Conservation (phyloP, 1,140 invertebrate genomes). For the Neodiprion pinetum region DNA sequence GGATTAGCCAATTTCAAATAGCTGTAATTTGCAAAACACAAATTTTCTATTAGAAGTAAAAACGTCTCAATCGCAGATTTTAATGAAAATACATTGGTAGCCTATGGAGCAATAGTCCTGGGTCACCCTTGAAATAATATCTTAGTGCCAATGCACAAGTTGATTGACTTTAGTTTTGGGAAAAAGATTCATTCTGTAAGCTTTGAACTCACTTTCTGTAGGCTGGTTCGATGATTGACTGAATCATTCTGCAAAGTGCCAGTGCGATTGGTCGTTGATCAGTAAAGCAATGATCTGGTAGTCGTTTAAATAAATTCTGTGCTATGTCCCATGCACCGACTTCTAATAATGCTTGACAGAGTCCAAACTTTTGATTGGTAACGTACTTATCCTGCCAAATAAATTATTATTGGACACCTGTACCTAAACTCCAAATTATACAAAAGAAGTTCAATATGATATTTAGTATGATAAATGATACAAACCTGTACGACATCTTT, state of each 20-base stretch:
- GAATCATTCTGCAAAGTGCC: constrained; percentile 82
- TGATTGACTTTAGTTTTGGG: no score
- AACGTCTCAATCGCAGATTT: no score
- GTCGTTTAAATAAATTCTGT: constrained; percentile 75
- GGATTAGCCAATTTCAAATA: no score
- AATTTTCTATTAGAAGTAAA: no score
- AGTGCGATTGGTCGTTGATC: constrained; percentile 81
- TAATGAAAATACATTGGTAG: no score
- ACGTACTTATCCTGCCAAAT: constrained; percentile 67
- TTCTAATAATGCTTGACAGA: constrained; percentile 87
- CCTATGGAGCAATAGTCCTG: no score
- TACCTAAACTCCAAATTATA: no score
- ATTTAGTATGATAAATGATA: background rate
- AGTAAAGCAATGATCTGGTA: constrained; percentile 84
- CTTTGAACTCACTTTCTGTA: constrained; percentile 75
- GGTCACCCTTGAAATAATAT: no score
- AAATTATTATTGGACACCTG: constrained; percentile 27
- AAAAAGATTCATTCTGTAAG: no score
- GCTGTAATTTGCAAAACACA: no score
- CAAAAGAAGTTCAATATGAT: constrained; percentile 17
- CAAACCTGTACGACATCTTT: constrained; percentile 69
- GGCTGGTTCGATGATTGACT: constrained; percentile 86
- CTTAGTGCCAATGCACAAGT: no score
- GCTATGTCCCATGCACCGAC: constrained; percentile 93
- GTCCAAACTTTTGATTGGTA: constrained; percentile 92